Conservation (phyloP, 2,888 invertebrate species). For the Hoplodrina ambigua region DNA sequence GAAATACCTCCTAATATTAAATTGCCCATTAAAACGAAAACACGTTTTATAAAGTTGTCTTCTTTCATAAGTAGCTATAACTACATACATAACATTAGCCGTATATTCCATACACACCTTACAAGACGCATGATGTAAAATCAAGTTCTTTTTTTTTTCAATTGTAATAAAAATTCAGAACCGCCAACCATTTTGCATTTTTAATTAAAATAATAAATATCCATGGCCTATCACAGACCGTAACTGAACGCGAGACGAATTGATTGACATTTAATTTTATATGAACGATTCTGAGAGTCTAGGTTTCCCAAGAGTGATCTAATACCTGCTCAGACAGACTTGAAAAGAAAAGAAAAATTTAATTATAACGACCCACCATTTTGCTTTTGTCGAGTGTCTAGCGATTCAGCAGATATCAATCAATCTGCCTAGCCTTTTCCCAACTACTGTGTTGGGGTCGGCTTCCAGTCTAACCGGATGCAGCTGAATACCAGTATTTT, state of each 20-base stretch:
- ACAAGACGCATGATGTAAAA: conserved; percentile 35
- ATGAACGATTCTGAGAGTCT: conserved; percentile 39
- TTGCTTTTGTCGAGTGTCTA: conserved; percentile 26
- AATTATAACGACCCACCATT: conserved; percentile 23
- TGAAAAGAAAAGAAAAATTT: conserved; percentile 10
- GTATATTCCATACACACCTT: conserved; percentile 9
- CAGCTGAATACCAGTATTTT: too few species aligned
- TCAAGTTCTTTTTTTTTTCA: conserved; percentile 37
- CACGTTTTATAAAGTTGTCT: conserved; percentile 20
- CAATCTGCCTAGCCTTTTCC: too few species aligned
- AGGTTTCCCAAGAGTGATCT: conserved; percentile 44
- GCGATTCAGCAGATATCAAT: conserved; percentile 22
- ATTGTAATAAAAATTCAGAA: conserved; percentile 53
- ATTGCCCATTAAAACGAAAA: conserved; percentile 16
- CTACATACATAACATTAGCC: conserved; percentile 9
- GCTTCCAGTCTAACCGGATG: too few species aligned
- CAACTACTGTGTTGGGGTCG: too few species aligned
- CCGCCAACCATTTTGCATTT: conserved; percentile 54
- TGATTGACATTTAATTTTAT: conserved; percentile 59
- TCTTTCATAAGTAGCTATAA: conserved; percentile 6
- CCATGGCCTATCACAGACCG: conserved; percentile 46
- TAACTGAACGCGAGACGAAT: conserved; percentile 58
- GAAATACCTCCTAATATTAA: conserved; percentile 7
- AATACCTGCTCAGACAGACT: conserved; percentile 37
- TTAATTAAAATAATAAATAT: conserved; percentile 59